These are phyloP conservation scores for Parapsyche elsis DNA, from an alignment of 1,140 invertebrate species.

Conservation along the genomic window DNA sequence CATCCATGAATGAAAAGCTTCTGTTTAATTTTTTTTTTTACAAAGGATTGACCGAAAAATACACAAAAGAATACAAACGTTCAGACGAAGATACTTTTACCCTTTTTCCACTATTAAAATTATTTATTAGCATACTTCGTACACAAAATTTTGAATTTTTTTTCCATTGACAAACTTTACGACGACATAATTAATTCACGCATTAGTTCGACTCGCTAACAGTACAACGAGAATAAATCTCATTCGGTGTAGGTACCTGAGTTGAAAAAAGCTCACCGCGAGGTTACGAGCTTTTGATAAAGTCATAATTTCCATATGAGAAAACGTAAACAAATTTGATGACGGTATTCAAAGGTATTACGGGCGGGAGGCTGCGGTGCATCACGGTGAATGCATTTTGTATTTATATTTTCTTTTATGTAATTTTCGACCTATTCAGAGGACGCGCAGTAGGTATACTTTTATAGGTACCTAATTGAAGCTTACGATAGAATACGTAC, in stretches of 20 bases:
- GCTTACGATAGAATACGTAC: too few species aligned
- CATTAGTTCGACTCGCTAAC: not conserved
- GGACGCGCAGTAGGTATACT: not conserved
- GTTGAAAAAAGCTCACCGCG: slow-evolving; percentile 14
- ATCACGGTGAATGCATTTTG: slow-evolving; percentile 13
- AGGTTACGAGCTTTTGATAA: slow-evolving; percentile 36
- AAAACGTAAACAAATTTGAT: slow-evolving; percentile 40
- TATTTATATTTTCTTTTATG: slow-evolving; percentile 9
- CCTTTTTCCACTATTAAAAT: too few species aligned
- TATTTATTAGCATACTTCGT: not conserved
- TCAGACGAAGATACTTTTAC: too few species aligned
- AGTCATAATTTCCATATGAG: slow-evolving; percentile 35
- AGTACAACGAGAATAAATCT: too few species aligned
- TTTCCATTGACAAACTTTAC: not conserved
- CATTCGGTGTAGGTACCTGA: not conserved
- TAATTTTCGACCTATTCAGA: slow-evolving; percentile 18
- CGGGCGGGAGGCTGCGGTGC: slow-evolving; percentile 16
- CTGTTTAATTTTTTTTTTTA: not conserved
- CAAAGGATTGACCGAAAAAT: not conserved
- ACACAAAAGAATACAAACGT: not conserved
- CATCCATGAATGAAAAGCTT: too few species aligned
- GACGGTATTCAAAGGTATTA: slow-evolving; percentile 29
- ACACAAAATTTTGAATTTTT: too few species aligned
- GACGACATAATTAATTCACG: not conserved
- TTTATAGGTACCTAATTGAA: too few species aligned